Percentiles rank a stretch among this genome's conserved stretches.
These are phyloP conservation scores for Aromia moschata DNA, from an alignment of 2,888 invertebrate genomes.

Conservation along the genomic window DNA sequence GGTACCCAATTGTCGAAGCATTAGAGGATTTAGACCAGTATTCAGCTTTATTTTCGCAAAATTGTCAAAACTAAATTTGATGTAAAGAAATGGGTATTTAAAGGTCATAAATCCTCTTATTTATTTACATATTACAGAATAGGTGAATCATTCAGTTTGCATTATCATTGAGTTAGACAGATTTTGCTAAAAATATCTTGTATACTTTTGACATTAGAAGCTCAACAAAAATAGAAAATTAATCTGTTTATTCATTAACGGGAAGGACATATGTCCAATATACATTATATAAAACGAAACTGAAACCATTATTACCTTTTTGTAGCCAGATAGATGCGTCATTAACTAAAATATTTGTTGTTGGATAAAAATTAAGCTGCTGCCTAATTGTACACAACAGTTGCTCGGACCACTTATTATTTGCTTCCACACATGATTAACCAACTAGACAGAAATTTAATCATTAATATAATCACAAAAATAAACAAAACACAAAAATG, in stretches of 20 bases:
- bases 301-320: constrained; percentile 6
- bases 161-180: not conserved
- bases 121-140: not conserved
- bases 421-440: not conserved
- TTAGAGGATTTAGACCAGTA: no score
- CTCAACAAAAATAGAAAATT: constrained; percentile 21
- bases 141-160: not conserved
- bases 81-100: no score
- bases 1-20: no score
- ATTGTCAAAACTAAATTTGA: no score
- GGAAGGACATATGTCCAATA: not conserved
- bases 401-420: constrained; percentile 3
- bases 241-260: not conserved
- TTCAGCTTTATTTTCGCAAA: no score
- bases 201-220: constrained; percentile 22
- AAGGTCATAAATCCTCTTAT: no score
- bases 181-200: constrained; percentile 17
- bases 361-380: constrained; percentile 3
- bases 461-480: constrained; percentile 8
- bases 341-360: constrained; percentile 20
- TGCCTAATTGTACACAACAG: no score
- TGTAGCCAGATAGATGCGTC: constrained; percentile 12
- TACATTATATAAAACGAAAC: not conserved
- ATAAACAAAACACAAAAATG: constrained; percentile 22
- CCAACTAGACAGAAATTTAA: constrained; percentile 15